Percentiles rank a stretch among this genome's conserved stretches.
These are phyloP conservation scores for Mylabris phalerata DNA, from an alignment of 1,140 invertebrate genomes.

Conservation along the genomic window DNA sequence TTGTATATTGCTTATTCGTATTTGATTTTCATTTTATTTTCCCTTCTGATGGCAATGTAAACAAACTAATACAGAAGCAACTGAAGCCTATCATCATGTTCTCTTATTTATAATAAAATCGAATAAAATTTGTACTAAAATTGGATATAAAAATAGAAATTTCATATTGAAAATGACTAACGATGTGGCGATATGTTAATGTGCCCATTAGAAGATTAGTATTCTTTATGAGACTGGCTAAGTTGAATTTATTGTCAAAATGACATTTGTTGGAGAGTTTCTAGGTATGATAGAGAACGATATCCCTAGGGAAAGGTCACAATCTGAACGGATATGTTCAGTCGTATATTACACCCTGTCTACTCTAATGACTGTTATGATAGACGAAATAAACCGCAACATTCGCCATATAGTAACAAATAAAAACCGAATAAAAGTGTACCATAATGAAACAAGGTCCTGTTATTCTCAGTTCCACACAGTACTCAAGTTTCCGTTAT, in stretches of 20 bases:
- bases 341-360: conserved; percentile 21
- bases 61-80: too few relatives aligned
- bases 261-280: conserved; percentile 10
- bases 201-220: conserved; percentile 9
- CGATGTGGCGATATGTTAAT: background rate
- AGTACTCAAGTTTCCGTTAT: too few relatives aligned
- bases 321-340: conserved; percentile 22
- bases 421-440: conserved; percentile 16
- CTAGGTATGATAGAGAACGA: conserved; percentile 15
- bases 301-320: conserved; percentile 12
- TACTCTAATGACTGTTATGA: conserved; percentile 20
- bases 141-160: too few relatives aligned
- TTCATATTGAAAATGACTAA: too few relatives aligned
- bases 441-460: conserved; percentile 11
- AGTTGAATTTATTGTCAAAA: conserved; percentile 16
- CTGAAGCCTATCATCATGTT: too few relatives aligned
- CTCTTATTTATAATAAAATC: too few relatives aligned
- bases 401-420: conserved; percentile 13
- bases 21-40: too few relatives aligned
- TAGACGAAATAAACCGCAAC: conserved; percentile 18
- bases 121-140: too few relatives aligned
- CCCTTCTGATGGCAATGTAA: too few relatives aligned
- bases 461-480: background rate
- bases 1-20: too few relatives aligned
- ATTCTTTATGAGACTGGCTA: conserved; percentile 7